phyloP scores from a whole-genome alignment of 1,140 invertebrate genomes.

The Trinorchestia longiramus region DNA sequence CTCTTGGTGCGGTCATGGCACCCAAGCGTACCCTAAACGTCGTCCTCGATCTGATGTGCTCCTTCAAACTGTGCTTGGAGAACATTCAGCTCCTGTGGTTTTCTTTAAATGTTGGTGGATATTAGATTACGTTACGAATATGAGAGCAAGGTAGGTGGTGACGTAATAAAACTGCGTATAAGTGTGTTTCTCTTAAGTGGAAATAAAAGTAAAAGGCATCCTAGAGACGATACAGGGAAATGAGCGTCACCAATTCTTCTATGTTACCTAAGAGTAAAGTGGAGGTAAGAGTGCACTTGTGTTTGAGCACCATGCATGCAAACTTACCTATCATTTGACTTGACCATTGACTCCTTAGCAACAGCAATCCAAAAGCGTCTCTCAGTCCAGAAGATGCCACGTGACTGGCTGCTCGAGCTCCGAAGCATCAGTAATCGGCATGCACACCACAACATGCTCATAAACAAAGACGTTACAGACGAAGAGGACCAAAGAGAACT shows the following conservation, averaged over 20 bases:
- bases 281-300: neutral
- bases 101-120: too few species aligned
- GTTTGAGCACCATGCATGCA: neutral
- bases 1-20: neutral
- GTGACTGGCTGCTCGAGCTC: neutral
- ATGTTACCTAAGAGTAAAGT: neutral
- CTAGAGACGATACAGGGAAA: too few species aligned
- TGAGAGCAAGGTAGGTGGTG: too few species aligned
- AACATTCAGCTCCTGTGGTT: too few species aligned
- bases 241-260: neutral
- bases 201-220: neutral
- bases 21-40: neutral
- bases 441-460: neutral
- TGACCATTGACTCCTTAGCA: neutral
- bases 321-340: neutral
- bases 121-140: too few species aligned
- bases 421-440: too few species aligned
- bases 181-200: neutral
- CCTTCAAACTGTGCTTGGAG: too few species aligned
- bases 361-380: neutral
- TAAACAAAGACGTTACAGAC: neutral
- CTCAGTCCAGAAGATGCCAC: neutral
- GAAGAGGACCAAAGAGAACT: neutral
- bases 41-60: too few species aligned
- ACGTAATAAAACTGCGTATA: too few species aligned